Evolutionary conservation across 2,888 invertebrate species (phyloP).

Genomic region (Charanyca ferruginea): DNA sequence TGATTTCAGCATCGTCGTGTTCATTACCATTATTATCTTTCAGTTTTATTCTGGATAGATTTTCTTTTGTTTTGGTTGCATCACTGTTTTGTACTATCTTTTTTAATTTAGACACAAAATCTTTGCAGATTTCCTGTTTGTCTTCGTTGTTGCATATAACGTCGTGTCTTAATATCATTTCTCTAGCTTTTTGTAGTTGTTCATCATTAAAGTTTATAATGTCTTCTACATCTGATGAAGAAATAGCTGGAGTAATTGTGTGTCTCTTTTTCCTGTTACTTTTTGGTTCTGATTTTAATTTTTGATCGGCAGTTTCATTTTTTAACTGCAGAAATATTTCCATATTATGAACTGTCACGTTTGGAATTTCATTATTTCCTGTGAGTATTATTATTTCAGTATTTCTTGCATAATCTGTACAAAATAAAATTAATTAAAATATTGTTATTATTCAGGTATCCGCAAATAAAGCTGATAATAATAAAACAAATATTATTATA

Average conservation of each 20-base stretch:
- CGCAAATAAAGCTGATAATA: too few species aligned
- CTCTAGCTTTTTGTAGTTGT: slow-evolving; percentile 75
- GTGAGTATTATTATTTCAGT: slow-evolving; percentile 80
- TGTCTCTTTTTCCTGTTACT: slow-evolving; percentile 73
- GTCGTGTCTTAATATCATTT: slow-evolving; percentile 80
- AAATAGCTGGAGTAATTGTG: slow-evolving; percentile 7
- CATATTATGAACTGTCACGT: slow-evolving; percentile 73
- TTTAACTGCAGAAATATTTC: slow-evolving; percentile 74
- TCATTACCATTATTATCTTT: slow-evolving; percentile 29
- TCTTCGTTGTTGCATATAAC: slow-evolving; percentile 76
- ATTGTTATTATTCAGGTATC: too few species aligned
- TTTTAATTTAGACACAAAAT: slow-evolving; percentile 78
- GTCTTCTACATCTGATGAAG: slow-evolving; percentile 36
- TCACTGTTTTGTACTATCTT: slow-evolving; percentile 62
- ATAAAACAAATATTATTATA: too few species aligned
- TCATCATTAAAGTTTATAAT: slow-evolving; percentile 71
- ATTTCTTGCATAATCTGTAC: slow-evolving; percentile 70
- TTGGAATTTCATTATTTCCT: slow-evolving; percentile 71
- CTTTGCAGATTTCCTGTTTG: slow-evolving; percentile 77
- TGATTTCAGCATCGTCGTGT: neutral
- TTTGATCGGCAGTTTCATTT: slow-evolving; percentile 68
- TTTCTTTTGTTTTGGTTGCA: slow-evolving; percentile 22
- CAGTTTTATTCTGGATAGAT: slow-evolving; percentile 37
- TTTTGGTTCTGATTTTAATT: slow-evolving; percentile 36
- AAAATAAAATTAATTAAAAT: slow-evolving; percentile 47